A percentile compares a stretch with the other conserved stretches of the same genome.
Conservation (phyloP, 2,113 vertebrate species). For the Salvelinus fontinalis region DNA sequence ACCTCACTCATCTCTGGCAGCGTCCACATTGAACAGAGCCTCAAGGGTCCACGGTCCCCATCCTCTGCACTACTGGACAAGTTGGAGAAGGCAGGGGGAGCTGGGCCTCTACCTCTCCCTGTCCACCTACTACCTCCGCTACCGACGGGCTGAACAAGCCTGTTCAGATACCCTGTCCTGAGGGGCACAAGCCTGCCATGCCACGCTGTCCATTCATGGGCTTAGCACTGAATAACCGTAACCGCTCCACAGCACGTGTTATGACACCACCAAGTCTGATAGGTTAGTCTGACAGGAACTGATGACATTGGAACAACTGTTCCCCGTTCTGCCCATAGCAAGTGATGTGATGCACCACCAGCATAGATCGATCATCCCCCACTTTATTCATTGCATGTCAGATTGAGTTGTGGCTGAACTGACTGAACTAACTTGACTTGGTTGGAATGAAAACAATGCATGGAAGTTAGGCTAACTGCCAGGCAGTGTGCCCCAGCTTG, state of each 20-base stretch:
- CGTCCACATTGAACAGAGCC: conserved; percentile 60
- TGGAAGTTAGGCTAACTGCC: conserved; percentile 19
- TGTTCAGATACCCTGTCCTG: conserved; percentile 60
- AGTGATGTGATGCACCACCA: conserved; percentile 14
- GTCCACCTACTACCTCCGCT: conserved; percentile 44
- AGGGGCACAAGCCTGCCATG: neutral
- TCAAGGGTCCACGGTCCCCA: conserved; percentile 47
- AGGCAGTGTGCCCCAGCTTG: neutral
- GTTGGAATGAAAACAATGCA: conserved; percentile 27
- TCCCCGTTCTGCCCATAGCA: conserved; percentile 3
- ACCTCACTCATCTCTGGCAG: conserved; percentile 56
- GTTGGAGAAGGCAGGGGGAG: conserved; percentile 62
- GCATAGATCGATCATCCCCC: conserved; percentile 13
- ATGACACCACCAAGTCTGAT: too few relatives aligned
- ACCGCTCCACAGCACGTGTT: neutral
- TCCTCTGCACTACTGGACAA: conserved; percentile 60
- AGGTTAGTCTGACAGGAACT: too few relatives aligned
- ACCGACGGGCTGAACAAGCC: conserved; percentile 41
- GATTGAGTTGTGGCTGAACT: conserved; percentile 2
- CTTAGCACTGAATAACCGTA: too few relatives aligned
- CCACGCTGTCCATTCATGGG: conserved; percentile 7
- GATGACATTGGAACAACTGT: neutral
- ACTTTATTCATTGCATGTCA: conserved; percentile 35
- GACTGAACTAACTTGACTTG: conserved; percentile 10
- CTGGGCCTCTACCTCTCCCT: conserved; percentile 62